Conservation (phyloP, 2,113 vertebrate species). For the Thinocorus orbignyianus region DNA sequence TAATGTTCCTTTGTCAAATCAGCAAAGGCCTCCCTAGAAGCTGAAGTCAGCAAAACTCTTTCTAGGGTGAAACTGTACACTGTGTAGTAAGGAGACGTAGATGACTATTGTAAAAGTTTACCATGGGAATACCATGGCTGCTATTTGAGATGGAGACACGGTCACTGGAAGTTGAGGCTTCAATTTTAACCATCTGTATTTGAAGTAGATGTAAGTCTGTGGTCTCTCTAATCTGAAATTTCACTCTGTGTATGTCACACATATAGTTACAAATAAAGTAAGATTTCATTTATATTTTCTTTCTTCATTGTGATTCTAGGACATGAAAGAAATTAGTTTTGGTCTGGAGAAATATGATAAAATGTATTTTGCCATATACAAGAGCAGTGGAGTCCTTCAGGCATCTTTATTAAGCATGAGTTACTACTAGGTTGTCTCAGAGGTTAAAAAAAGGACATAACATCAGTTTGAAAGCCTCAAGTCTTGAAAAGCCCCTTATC, state of each 20-base stretch:
- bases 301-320: not conserved
- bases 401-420: not conserved
- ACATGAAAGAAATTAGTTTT: not conserved
- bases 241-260: not conserved
- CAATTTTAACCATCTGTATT: not conserved
- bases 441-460: not conserved
- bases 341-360: not conserved
- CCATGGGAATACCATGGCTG: not conserved
- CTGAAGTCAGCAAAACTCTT: not conserved
- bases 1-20: not conserved
- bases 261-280: not conserved
- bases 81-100: not conserved
- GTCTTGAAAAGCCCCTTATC: not conserved
- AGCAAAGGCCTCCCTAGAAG: not conserved
- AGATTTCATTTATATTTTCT: not conserved
- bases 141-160: not conserved
- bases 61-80: not conserved
- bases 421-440: not conserved
- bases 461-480: not conserved
- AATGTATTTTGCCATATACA: not conserved
- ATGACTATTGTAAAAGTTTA: not conserved
- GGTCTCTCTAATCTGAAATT: not conserved
- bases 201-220: not conserved
- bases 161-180: not conserved
- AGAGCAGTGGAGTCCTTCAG: not conserved